Conservation (phyloP, 2,113 vertebrate genomes). For the Alligator mississippiensis region DNA sequence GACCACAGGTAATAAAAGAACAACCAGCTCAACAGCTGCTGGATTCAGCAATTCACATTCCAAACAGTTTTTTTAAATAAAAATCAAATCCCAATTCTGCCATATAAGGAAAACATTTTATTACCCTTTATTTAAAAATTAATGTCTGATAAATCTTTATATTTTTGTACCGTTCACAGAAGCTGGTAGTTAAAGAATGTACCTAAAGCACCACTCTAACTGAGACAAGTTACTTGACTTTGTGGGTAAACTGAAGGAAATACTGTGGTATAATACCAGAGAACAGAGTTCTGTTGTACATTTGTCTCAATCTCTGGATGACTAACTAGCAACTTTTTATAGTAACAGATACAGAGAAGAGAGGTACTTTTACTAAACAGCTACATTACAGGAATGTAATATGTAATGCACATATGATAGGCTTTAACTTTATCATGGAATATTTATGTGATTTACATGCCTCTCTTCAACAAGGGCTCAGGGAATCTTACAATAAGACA, state of each 20-base stretch:
- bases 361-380: background rate
- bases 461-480: too few species aligned
- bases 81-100: background rate
- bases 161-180: background rate
- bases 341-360: background rate
- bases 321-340: background rate
- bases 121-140: background rate
- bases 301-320: background rate
- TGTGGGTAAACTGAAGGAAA: slow-evolving; percentile 33
- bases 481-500: too few species aligned
- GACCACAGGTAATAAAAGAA: background rate
- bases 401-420: background rate
- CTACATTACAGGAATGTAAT: background rate
- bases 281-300: background rate
- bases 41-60: too few species aligned
- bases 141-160: background rate
- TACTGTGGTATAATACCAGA: background rate
- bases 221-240: background rate
- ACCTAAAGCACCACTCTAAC: background rate
- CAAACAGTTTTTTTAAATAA: background rate
- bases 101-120: background rate
- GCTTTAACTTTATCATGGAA: background rate
- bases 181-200: background rate
- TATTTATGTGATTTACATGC: background rate
- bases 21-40: background rate